Conservation (phyloP, 2,113 vertebrate genomes). For the Hirundichthys speculiger region DNA sequence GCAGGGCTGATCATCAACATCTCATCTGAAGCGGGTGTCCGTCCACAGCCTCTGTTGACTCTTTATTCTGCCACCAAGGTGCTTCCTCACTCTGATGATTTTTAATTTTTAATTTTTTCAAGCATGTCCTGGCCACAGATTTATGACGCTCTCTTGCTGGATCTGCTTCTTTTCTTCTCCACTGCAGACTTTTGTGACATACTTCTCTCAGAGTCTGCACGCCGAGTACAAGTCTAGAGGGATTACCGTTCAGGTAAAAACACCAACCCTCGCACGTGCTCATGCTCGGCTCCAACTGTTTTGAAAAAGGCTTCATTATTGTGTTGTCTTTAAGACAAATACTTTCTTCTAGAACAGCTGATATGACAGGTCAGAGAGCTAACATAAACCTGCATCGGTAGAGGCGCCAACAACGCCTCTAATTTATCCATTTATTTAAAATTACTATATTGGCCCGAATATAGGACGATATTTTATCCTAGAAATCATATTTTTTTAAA, state of each 20-base stretch:
- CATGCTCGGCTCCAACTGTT: background rate
- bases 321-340: too few relatives aligned
- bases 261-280: too few relatives aligned
- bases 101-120: background rate
- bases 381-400: too few relatives aligned
- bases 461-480: too few relatives aligned
- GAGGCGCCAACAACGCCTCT: too few relatives aligned
- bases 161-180: slow-evolving; percentile 16
- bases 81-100: background rate
- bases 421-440: too few relatives aligned
- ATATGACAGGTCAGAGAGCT: too few relatives aligned
- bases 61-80: slow-evolving; percentile 81
- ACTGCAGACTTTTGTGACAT: slow-evolving; percentile 77
- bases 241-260: slow-evolving; percentile 81
- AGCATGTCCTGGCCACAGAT: background rate
- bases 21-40: slow-evolving; percentile 66
- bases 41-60: slow-evolving; percentile 76
- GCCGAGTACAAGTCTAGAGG: slow-evolving; percentile 79
- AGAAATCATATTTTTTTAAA: too few relatives aligned
- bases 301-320: too few relatives aligned
- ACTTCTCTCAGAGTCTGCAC: slow-evolving; percentile 79
- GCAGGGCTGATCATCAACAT: slow-evolving; percentile 81
- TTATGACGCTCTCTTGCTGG: background rate
- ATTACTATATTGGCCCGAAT: too few relatives aligned
- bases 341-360: too few relatives aligned